These are phyloP conservation scores for Eleginops maclovinus DNA, from an alignment of 2,113 vertebrate species.

Conservation along the genomic window DNA sequence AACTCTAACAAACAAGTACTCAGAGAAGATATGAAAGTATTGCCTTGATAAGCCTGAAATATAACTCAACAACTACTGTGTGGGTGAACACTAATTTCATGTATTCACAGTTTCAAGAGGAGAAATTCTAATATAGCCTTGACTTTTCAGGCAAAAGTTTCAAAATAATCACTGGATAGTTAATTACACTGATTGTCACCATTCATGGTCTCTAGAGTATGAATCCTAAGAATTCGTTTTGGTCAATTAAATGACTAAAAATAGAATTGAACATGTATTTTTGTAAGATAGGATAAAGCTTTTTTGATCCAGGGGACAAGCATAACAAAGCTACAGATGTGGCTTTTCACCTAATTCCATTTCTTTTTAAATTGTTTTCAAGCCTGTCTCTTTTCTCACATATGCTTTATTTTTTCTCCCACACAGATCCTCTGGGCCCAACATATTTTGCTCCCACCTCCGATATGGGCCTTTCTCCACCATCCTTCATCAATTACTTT, in stretches of 20 bases:
- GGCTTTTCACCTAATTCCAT: not conserved
- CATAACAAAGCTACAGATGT: not conserved
- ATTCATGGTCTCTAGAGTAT: not conserved
- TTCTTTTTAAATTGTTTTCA: not conserved
- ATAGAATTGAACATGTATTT: not conserved
- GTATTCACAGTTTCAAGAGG: not conserved
- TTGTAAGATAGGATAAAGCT: not conserved
- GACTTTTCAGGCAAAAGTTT: no score
- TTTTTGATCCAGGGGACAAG: not conserved
- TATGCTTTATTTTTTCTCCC: slow-evolving; percentile 6
- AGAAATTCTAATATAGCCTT: not conserved
- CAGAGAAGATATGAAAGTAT: slow-evolving; percentile 27
- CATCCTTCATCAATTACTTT: slow-evolving; percentile 66
- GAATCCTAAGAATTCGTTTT: not conserved
- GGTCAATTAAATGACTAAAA: no score
- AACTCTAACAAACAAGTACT: slow-evolving; percentile 38
- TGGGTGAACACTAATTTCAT: not conserved
- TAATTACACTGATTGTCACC: no score
- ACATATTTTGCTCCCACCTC: slow-evolving; percentile 48
- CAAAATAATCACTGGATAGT: no score
- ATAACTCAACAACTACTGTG: not conserved
- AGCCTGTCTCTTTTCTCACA: slow-evolving; percentile 3
- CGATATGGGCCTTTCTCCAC: slow-evolving; percentile 44
- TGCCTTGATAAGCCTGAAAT: slow-evolving; percentile 4
- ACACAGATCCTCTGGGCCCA: slow-evolving; percentile 75